Percentiles rank a stretch among this genome's conserved stretches.
phyloP scores from a whole-genome alignment of 2,888 invertebrate species.

The Erebia palarica region DNA sequence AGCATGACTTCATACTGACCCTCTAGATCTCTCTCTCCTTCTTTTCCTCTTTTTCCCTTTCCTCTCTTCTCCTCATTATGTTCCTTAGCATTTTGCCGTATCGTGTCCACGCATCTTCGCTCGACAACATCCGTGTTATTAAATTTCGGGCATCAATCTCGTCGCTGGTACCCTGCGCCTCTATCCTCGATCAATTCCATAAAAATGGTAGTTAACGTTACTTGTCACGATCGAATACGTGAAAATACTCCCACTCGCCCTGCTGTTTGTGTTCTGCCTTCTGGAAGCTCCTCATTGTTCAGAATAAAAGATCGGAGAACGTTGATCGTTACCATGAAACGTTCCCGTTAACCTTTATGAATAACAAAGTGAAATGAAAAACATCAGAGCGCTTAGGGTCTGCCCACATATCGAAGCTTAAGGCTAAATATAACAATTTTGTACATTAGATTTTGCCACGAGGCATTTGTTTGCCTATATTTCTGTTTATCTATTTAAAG shows the following conservation, averaged over 20 bases:
- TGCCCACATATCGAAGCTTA: conserved; percentile 12
- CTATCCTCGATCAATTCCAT: background rate
- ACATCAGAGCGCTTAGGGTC: conserved; percentile 18
- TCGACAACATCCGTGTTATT: too few relatives aligned
- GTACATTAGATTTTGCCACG: conserved; percentile 2
- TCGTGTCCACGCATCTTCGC: too few relatives aligned
- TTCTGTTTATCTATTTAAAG: background rate
- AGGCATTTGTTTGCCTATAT: background rate
- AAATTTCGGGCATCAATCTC: too few relatives aligned
- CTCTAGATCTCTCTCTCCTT: too few relatives aligned
- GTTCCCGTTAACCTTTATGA: conserved; percentile 36
- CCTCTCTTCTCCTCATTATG: too few relatives aligned
- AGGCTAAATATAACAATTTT: conserved; percentile 2
- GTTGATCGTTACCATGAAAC: conserved; percentile 4
- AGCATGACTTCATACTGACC: too few relatives aligned
- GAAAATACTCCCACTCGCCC: too few relatives aligned
- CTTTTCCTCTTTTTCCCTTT: too few relatives aligned
- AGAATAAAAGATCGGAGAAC: conserved; percentile 5
- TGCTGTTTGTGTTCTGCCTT: too few relatives aligned
- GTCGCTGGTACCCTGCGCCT: too few relatives aligned
- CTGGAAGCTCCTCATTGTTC: background rate
- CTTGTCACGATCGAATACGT: too few relatives aligned
- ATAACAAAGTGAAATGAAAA: conserved; percentile 27
- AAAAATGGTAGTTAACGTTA: background rate
- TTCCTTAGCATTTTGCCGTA: too few relatives aligned